Evolutionary conservation across 2,797 vertebrate genomes (phyloP).

Genomic region (Nyctibius grandis): DNA sequence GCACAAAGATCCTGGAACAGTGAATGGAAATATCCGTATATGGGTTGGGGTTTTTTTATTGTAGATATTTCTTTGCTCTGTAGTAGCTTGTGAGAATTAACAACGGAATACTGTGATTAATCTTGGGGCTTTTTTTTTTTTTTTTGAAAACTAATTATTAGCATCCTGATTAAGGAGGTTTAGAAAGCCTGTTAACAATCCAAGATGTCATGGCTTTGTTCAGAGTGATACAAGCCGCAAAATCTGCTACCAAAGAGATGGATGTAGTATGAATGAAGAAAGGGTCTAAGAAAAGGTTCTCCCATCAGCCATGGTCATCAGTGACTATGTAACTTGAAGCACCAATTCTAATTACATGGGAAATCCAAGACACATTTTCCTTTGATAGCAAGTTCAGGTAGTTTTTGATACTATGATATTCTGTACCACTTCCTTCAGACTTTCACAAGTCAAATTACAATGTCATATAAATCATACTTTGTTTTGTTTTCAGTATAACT

Average conservation of each 20-base stretch:
- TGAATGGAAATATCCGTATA: background rate
- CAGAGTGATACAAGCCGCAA: background rate
- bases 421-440: background rate
- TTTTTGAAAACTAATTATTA: background rate
- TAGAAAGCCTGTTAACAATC: background rate
- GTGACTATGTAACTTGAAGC: background rate
- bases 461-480: background rate
- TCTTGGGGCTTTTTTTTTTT: too few species aligned
- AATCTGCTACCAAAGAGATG: background rate
- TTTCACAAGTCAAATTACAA: background rate
- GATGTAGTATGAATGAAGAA: background rate
- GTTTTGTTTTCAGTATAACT: background rate
- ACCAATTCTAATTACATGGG: background rate
- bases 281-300: background rate
- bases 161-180: background rate
- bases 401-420: background rate
- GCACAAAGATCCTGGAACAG: background rate
- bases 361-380: background rate
- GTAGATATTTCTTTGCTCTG: background rate
- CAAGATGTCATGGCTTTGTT: background rate
- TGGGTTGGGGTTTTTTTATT: fast-evolving
- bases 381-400: background rate
- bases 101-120: background rate
- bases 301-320: background rate
- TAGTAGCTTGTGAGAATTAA: background rate